Evolutionary conservation across 1,140 invertebrate species (phyloP).

Genomic region (Drosophila watanabei): DNA sequence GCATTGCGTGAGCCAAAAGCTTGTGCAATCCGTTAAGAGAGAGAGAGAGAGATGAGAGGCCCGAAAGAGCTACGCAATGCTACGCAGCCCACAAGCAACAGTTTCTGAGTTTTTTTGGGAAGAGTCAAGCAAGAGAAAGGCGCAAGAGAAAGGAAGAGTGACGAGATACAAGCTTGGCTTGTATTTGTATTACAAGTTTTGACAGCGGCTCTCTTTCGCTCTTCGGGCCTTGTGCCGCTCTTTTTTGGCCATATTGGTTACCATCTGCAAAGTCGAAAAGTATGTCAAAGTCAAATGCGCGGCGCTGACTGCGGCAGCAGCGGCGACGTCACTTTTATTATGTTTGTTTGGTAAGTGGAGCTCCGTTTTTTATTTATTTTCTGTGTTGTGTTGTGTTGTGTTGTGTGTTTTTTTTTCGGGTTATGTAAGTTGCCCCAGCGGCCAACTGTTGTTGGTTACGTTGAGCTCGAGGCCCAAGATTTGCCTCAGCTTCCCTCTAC

Average conservation of each 20-base stretch:
- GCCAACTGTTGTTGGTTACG: slow-evolving; percentile 78
- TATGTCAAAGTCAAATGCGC: slow-evolving; percentile 85
- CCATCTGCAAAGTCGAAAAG: slow-evolving; percentile 65
- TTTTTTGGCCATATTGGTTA: slow-evolving; percentile 42
- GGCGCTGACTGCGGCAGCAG: slow-evolving; percentile 22
- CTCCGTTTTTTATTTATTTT: slow-evolving; percentile 31
- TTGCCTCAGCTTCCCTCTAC: slow-evolving; percentile 28
- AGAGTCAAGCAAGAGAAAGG: slow-evolving; percentile 11
- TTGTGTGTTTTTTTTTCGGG: slow-evolving; percentile 18
- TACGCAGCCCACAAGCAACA: slow-evolving; percentile 55
- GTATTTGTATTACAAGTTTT: slow-evolving; percentile 60
- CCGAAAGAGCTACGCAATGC: slow-evolving; percentile 35
- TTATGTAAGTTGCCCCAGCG: slow-evolving; percentile 70
- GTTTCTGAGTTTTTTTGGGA: slow-evolving; percentile 20
- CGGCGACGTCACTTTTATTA: slow-evolving; percentile 73
- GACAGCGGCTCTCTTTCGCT: slow-evolving; percentile 45
- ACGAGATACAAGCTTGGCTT: slow-evolving; percentile 55
- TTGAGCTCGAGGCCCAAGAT: slow-evolving; percentile 60
- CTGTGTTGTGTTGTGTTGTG: not conserved
- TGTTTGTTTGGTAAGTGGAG: slow-evolving; percentile 82
- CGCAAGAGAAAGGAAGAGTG: slow-evolving; percentile 3
- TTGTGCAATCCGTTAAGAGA: slow-evolving; percentile 64
- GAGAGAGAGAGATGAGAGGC: slow-evolving; percentile 4
- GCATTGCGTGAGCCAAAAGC: slow-evolving; percentile 70
- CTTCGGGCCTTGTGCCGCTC: slow-evolving; percentile 16